Base-by-base conservation (phyloP, 2,888 invertebrate species). In the Stenichneumon culpator region DNA sequence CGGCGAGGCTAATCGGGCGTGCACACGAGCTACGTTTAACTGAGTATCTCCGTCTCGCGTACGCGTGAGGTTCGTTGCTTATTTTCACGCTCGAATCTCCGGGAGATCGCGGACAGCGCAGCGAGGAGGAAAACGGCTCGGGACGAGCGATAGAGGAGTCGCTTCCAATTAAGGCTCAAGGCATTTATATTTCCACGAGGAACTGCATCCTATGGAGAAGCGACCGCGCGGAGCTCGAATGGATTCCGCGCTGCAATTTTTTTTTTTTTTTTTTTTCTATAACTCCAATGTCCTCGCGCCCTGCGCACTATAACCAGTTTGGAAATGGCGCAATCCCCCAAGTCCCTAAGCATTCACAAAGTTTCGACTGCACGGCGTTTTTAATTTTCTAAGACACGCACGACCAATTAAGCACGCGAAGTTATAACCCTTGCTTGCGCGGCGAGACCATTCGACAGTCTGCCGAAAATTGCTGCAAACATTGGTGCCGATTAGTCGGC, bases 151-250 rank as follows among this genome's bases (percentile, higher is more conserved):
- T 57, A 75, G 57, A 84, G 69, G 82, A 80, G 79, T 84, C 81
- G 70, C 77, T 69, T 67, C 84, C 81, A 87, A 86, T 86, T 84
- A 86, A 86, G 82, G 86, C 79, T 70, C 77, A 72, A 83, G 77
- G 83, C 67, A 83, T 87, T 86, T 83, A 79, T 82, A 57, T 78
- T 73, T 75, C 32, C 68, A 36, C 67, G 28, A 74, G 22, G 22
- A 83, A 75, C 75, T 83, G 70, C 57, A 67, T 74, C 74, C 44
- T 16, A 47, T 11, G 25, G 3, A 28, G 50, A 19, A 69, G 63
- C 36, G n/a, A 69, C 74, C 39, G 19, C 69, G 68, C 68, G 22
- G 39, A 47, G 25, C 68, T 50, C 65, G 32, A 82, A 84, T 83
- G 50, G 22, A 79, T 78, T 57, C 72, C n/a, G 25, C n/a, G 36